A percentile compares a stretch with the other conserved stretches of the same genome.
These are phyloP conservation scores for Hipposideros larvatus DNA, from an alignment of 2,797 vertebrate species.

Conservation along the genomic window DNA sequence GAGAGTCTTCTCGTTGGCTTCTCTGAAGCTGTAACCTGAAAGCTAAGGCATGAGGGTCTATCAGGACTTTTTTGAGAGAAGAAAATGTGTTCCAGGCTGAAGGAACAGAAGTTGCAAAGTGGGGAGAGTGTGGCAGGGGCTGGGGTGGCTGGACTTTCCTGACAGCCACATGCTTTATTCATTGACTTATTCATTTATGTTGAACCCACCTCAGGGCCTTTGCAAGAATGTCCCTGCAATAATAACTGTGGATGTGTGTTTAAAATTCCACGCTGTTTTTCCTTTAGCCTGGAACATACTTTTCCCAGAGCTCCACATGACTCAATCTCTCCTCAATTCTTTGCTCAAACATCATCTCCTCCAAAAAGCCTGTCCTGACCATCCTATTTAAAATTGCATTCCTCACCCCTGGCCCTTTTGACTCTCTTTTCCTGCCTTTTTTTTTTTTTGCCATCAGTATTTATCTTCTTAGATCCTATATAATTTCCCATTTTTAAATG, in stretches of 20 bases:
- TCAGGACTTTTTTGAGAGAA: constrained; percentile 30
- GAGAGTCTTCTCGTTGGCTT: not conserved
- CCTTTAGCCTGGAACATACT: not conserved
- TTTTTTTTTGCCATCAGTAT: not conserved
- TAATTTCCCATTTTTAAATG: not conserved
- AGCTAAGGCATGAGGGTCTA: constrained; percentile 7
- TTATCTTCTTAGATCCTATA: not conserved
- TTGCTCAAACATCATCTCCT: not conserved
- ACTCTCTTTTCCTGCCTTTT: not conserved
- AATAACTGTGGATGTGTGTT: not conserved
- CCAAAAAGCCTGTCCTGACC: not conserved
- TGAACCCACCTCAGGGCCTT: not conserved
- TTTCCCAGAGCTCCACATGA: not conserved
- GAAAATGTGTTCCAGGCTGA: not conserved
- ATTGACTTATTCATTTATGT: not conserved
- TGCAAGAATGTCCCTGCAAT: not conserved
- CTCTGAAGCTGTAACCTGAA: not conserved
- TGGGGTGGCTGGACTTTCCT: not conserved
- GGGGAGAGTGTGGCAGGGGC: no score
- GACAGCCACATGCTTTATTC: not conserved
- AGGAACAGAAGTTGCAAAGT: not conserved
- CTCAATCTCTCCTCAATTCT: not conserved
- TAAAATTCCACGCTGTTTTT: not conserved
- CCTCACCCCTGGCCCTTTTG: not conserved
- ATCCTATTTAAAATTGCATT: not conserved